Evolutionary conservation across 2,113 vertebrate genomes (phyloP).

Genomic region (Hydrolagus affinis): DNA sequence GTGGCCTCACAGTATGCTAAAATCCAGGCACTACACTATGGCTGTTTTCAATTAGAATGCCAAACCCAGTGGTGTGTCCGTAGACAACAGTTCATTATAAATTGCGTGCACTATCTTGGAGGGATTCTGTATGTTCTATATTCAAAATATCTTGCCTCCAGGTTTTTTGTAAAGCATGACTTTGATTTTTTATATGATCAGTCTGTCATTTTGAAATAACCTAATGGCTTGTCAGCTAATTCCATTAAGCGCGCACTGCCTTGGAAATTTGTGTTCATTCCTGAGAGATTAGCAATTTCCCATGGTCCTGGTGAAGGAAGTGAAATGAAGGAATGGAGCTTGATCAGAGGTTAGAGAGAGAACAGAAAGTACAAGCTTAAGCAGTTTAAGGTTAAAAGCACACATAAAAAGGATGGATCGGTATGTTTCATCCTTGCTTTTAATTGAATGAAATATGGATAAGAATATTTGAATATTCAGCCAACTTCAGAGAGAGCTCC

Average conservation of each 20-base stretch:
- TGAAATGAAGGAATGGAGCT: neutral
- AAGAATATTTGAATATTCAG: neutral
- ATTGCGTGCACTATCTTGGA: conserved; percentile 42
- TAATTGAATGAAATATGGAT: neutral
- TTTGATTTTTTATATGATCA: neutral
- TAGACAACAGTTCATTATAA: conserved; percentile 50
- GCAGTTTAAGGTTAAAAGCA: neutral
- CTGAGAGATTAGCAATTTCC: conserved; percentile 17
- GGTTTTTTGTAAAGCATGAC: conserved; percentile 26
- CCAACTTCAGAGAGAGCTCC: neutral
- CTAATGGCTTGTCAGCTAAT: neutral
- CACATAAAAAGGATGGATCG: neutral
- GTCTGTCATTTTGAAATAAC: neutral
- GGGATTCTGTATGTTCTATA: conserved; percentile 35
- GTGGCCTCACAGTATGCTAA: conserved; percentile 42
- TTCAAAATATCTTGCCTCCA: neutral
- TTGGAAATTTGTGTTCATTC: conserved; percentile 32
- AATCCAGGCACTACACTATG: conserved; percentile 37
- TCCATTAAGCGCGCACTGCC: neutral
- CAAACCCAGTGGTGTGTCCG: conserved; percentile 52
- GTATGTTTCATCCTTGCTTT: neutral
- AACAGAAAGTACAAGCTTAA: neutral
- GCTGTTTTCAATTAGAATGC: conserved; percentile 70
- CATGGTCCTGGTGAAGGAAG: conserved; percentile 8
- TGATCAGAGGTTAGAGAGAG: neutral